phyloP scores from a whole-genome alignment of 2,113 vertebrate genomes.

The Hippoglossus stenolepis region DNA sequence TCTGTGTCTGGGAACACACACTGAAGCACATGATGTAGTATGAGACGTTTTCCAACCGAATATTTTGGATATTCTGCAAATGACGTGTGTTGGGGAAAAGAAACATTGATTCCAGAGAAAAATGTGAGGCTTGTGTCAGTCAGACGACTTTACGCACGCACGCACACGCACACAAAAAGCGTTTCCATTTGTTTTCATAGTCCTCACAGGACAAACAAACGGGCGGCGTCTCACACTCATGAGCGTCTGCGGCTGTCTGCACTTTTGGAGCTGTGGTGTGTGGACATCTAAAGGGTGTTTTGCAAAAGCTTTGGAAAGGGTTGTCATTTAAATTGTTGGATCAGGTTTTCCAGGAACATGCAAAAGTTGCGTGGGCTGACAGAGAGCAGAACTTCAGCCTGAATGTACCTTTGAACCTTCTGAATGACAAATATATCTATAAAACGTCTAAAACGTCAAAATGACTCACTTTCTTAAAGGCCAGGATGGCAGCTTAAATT shows the following conservation, averaged over 20 bases:
- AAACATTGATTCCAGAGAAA: too few species aligned
- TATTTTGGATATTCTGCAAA: constrained; percentile 3
- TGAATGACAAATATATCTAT: too few species aligned
- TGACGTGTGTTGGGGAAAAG: constrained; percentile 25
- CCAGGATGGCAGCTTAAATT: too few species aligned
- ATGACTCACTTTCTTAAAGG: too few species aligned
- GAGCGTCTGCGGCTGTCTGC: constrained; percentile 40
- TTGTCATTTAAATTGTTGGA: constrained; percentile 10
- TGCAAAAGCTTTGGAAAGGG: not conserved
- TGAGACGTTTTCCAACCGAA: not conserved
- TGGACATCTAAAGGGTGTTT: not conserved
- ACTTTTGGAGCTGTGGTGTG: constrained; percentile 10
- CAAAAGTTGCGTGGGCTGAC: not conserved
- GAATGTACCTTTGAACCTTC: too few species aligned
- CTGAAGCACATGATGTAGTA: not conserved
- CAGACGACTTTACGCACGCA: not conserved
- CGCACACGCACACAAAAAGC: constrained; percentile 15
- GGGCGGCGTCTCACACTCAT: not conserved
- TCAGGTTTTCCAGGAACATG: not conserved
- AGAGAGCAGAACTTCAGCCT: not conserved
- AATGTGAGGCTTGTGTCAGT: too few species aligned
- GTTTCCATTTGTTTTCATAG: constrained; percentile 33
- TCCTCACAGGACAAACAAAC: constrained; percentile 37
- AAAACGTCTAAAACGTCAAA: too few species aligned
- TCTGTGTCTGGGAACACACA: not conserved